Base-by-base conservation (phyloP, 1,140 invertebrate genomes). In the Achatina immaculata region DNA sequence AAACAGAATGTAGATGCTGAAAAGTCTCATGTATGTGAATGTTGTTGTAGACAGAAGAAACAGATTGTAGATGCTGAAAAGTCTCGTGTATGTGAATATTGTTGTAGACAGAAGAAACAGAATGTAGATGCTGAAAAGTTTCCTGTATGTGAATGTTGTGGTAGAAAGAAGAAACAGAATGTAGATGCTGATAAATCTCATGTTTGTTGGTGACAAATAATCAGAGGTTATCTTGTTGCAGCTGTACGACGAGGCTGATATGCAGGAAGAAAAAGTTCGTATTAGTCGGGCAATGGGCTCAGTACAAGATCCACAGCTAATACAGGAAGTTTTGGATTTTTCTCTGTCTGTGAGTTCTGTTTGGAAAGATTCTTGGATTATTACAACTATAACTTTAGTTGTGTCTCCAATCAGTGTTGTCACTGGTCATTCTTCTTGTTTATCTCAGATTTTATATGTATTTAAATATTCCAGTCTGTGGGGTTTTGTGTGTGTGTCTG, bases 241-340 rank as follows among this genome's bases (percentile, higher is more conserved):
- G 92, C 90, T 99, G 69, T 98, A 97, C 90, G 93, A 95, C 82
- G 94, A 95, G 51, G 94, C 95, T 11, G 96, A 97, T 90, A 92
- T 98, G 73, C 95, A 96, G 82, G 97, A 99, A 91, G 97, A 99
- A 89, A 97, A 98, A 90, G 95, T 97, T 87, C 93, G 97, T 85
- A 96, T 98, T 83, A 94, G 95, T 36, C 92, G 95, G 58, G 94
- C 95, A 0, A 92, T 99, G 28, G 96, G 96, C 38, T 94, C 94
- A 48, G 94, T 95, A 31, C 93, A 93, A 65, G 94, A 97, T 88
- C 91, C 93, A 1, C 92, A 92, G 36, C 90, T 97, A 36, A 92
- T 98, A 58, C 92, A 93, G 11, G 94, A 94, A 86, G 95, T 97
- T 28, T 92, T 98, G 0, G 93, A 97, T 43, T 98, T 98, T 91